These are phyloP conservation scores for Lagopus muta DNA, from an alignment of 2,113 vertebrate genomes.

Conservation along the genomic window DNA sequence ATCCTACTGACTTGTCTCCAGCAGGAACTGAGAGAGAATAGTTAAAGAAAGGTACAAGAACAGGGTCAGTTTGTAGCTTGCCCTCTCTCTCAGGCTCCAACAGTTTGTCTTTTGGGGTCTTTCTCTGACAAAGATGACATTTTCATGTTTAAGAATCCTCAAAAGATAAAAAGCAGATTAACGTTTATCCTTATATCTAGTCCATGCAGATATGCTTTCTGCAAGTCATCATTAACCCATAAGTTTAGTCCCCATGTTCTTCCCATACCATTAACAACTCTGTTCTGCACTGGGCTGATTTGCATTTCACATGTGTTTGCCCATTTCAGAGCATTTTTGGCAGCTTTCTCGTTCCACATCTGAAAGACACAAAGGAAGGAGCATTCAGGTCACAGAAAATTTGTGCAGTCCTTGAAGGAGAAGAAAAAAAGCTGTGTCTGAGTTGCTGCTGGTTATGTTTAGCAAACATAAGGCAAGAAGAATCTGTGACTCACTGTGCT, in stretches of 20 bases:
- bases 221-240: not conserved
- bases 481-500: not conserved
- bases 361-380: constrained; percentile 40
- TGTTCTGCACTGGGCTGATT: constrained; percentile 22
- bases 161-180: not conserved
- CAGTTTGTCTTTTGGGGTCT: not conserved
- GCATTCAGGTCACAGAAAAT: not conserved
- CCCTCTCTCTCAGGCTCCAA: not conserved
- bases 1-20: not conserved
- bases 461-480: not conserved
- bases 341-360: constrained; percentile 38
- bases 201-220: not conserved
- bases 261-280: not conserved
- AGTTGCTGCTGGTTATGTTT: not conserved
- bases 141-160: not conserved
- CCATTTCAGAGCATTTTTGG: constrained; percentile 49
- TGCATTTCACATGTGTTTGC: constrained; percentile 30
- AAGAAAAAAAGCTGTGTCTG: not conserved
- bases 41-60: not conserved
- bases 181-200: not conserved
- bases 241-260: not conserved
- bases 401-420: not conserved
- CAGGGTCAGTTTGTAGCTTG: not conserved
- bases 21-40: not conserved
- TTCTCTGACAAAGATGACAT: not conserved